A percentile compares a stretch with the other conserved stretches of the same genome.
Evolutionary conservation across 2,113 vertebrate species (phyloP).

Genomic region (Xiphophorus couchianus): DNA sequence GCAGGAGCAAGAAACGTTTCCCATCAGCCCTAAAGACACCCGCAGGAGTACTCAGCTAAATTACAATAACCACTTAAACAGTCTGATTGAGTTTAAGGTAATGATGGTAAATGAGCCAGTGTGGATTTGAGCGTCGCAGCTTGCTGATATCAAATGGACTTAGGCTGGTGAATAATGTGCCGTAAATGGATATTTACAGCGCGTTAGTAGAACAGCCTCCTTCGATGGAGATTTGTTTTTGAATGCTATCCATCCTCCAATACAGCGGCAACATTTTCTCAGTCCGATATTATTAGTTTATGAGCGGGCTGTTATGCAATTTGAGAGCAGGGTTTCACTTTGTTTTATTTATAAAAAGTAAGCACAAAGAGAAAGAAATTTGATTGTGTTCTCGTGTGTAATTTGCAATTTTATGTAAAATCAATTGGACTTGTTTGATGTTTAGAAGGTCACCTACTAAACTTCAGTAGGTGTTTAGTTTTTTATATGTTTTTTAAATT

Average conservation of each 20-base stretch:
- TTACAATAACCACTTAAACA: constrained; percentile 50
- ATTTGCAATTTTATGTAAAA: too few relatives aligned
- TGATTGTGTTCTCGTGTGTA: neutral
- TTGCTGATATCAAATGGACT: constrained; percentile 29
- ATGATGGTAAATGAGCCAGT: constrained; percentile 36
- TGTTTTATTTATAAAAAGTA: neutral
- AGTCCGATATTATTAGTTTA: neutral
- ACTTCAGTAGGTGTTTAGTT: too few relatives aligned
- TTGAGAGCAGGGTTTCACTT: too few relatives aligned
- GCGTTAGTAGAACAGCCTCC: neutral
- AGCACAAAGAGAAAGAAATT: neutral
- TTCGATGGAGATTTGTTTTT: neutral
- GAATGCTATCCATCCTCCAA: neutral
- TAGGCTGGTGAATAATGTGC: constrained; percentile 31
- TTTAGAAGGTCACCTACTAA: too few relatives aligned
- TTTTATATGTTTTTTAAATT: too few relatives aligned
- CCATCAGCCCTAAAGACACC: constrained; percentile 61
- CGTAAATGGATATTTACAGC: neutral
- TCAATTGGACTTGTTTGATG: too few relatives aligned
- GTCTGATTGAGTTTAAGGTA: constrained; percentile 50
- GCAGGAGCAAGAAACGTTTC: constrained; percentile 65
- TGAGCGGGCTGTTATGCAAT: neutral
- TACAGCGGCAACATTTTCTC: neutral
- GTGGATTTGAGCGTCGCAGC: constrained; percentile 19
- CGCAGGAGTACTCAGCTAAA: constrained; percentile 38